phyloP scores from a whole-genome alignment of 1,140 invertebrate genomes.

The Hylaeus anthracinus region DNA sequence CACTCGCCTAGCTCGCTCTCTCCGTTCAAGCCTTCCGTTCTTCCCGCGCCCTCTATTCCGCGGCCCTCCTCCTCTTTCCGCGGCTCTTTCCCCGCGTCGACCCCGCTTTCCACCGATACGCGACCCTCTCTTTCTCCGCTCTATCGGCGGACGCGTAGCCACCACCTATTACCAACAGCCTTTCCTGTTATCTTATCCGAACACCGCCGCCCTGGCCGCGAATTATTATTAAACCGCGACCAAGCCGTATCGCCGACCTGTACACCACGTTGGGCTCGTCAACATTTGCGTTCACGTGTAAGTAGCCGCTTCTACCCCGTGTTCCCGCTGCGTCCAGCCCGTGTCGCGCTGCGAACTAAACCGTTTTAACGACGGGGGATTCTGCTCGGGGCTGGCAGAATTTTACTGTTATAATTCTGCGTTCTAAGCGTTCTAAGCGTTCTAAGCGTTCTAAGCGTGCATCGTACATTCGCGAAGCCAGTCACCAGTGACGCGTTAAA shows the following conservation, averaged over 20 bases:
- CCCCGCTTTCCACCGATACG: conserved; percentile 6
- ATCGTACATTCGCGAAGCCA: too few species aligned
- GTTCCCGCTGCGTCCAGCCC: not conserved
- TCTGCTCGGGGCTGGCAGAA: too few species aligned
- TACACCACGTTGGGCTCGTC: conserved; percentile 4
- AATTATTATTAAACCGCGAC: conserved; percentile 76
- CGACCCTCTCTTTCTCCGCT: conserved; percentile 7
- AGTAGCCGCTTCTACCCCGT: not conserved
- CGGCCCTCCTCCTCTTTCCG: conserved; percentile 11
- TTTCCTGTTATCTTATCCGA: conserved; percentile 81
- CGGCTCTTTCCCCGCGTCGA: conserved; percentile 9
- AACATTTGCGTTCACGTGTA: conserved; percentile 41
- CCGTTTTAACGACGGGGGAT: not conserved
- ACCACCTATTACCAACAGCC: conserved; percentile 80
- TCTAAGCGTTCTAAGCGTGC: too few species aligned
- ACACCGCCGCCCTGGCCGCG: conserved; percentile 76
- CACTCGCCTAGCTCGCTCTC: conserved; percentile 50
- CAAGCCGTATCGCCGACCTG: conserved; percentile 51
- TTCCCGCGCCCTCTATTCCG: conserved; percentile 26
- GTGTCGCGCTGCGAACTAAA: too few species aligned
- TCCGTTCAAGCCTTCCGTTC: not conserved
- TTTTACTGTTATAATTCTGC: too few species aligned
- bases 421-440: too few species aligned
- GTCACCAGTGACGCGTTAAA: too few species aligned
- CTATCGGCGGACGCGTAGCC: conserved; percentile 53